Evolutionary conservation across 2,888 invertebrate genomes (phyloP), one percentile per base, ranked within the genome.

Genomic region (Tortrix viridana): DNA sequence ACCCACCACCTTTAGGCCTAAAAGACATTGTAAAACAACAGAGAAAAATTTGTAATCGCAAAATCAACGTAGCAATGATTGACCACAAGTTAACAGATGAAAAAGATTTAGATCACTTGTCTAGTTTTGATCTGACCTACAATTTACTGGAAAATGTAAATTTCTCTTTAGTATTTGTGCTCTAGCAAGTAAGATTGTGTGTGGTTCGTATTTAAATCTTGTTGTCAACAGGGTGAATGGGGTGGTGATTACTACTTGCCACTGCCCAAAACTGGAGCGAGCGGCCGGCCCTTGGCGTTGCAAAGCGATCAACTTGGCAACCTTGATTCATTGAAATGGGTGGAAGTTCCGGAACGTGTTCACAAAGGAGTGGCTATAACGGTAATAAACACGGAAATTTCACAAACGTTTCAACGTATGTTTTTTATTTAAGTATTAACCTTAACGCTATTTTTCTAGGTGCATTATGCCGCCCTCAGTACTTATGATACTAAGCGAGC

Each of bases 391-490:
- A 48, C 7, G 20, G 3, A 16, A 7, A 18, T 50, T 18, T 4
- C 14, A 32, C 7, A n/a, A 18, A 23, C 9, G n/a, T 14, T 16
- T 20, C 5, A 18, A 18, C 18, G 9, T 5, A 16, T 7, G 19
- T 22, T 16, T 1, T 6, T 20, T 22, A 5, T 54, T 19, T 14
- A 0, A 16, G 19, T 46, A 46, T 12, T 6, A 19, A 19, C 14
- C 9, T 20, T 5, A 47, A n/a, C 14, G 46, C 53, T 43, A 6
- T 41, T 16, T 32, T 61, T 67, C 14, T 47, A 85, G 84, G 80
- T 85, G 3, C 74, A 66, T 2, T 84, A 75, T 46, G 74, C 83
- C 16, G 83, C 79, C 0, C 63, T 81, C 19, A 76, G 81, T 14
- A 56, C 71, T 2, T 74, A 71, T 56, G 83, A 85, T 69, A 69